Evolutionary conservation across 2,797 vertebrate genomes (phyloP), one percentile per base, ranked within the genome.

Genomic region (Tokudaia muenninki): DNA sequence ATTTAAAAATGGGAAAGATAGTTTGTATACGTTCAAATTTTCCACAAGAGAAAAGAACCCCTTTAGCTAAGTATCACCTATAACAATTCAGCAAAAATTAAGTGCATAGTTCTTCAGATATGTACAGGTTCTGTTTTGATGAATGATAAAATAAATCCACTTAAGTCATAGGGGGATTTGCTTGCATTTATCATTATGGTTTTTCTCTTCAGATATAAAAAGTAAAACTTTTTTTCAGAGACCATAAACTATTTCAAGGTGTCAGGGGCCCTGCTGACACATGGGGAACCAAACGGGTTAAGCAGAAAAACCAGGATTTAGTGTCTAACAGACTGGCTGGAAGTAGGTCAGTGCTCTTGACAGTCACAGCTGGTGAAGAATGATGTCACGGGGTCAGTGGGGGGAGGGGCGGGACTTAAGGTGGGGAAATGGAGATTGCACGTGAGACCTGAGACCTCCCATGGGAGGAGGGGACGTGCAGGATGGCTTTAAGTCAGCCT

Each of bases 281-380:
- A 6, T 11, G 78, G 78, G 81, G 4, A 37, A 44, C 67, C 77
- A 47, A 92, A 86, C 50, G n/a, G 12, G 52, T 61, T 89, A 67
- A 87, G 83, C 34, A 94, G 91, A 81, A 65, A 96, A 87, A 89
- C 21, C 82, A 80, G 86, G 57, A 59, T 82, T 90, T 75, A 61
- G 57, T 21, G 26, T 59, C 78, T 95, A 77, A 92, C 7, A 70
- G 21, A 91, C 52, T 93, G 96, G 96, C 84, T 95, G 95, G 96
- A 98, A 98, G 84, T 98, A 98, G 98, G 98, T 98, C 98, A 98
- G 80, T 0, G 47, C 94, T 61, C 94, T 94, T 97, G 96, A 90
- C 74, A 98, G 93, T 87, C 70, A 96, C 95, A 98, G 94, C 97
- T 98, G 97, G 94, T 94, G 94, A 94, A 91, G 81, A 92, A 92